phyloP scores from a whole-genome alignment of 2,797 vertebrate species.

The Cynodonichthys magdalenae region DNA sequence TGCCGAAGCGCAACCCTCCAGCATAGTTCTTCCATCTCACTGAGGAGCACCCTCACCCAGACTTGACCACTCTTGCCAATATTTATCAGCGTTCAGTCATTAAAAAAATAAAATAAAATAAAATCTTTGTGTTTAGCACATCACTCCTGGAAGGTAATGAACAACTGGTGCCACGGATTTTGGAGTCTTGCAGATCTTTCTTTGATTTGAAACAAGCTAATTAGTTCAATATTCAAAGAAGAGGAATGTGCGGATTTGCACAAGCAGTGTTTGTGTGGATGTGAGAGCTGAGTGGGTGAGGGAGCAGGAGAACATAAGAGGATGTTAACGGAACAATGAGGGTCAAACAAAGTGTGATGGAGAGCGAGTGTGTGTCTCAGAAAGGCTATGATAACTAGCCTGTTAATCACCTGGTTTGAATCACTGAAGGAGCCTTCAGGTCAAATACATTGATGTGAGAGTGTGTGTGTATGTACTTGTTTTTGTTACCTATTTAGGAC shows the following conservation, averaged over 20 bases:
- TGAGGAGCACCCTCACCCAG: slow-evolving; percentile 55
- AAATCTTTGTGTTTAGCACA: slow-evolving; percentile 45
- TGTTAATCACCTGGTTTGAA: slow-evolving; percentile 70
- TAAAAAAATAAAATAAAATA: background rate
- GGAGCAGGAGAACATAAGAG: slow-evolving; percentile 39
- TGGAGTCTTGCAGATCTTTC: slow-evolving; percentile 26
- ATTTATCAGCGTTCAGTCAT: slow-evolving; percentile 61
- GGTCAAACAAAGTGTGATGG: slow-evolving; percentile 63
- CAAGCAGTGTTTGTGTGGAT: slow-evolving; percentile 9
- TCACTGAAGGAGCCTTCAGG: slow-evolving; percentile 53
- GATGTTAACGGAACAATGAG: slow-evolving; percentile 41
- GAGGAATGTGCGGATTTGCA: slow-evolving; percentile 48
- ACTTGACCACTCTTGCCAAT: slow-evolving; percentile 50
- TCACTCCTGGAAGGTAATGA: slow-evolving; percentile 36
- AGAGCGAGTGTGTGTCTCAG: slow-evolving; percentile 21
- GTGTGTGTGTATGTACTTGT: slow-evolving; percentile 29
- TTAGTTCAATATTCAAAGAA: slow-evolving; percentile 42
- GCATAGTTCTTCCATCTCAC: slow-evolving; percentile 71
- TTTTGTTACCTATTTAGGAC: too few relatives aligned
- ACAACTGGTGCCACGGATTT: slow-evolving; percentile 41
- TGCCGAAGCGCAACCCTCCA: slow-evolving; percentile 61
- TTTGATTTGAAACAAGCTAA: slow-evolving; percentile 59
- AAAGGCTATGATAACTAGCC: slow-evolving; percentile 59
- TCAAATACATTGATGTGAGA: slow-evolving; percentile 35
- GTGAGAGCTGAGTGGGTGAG: slow-evolving; percentile 35